Conservation (phyloP, 1,140 invertebrate genomes). For the Solenopsis fugax region DNA sequence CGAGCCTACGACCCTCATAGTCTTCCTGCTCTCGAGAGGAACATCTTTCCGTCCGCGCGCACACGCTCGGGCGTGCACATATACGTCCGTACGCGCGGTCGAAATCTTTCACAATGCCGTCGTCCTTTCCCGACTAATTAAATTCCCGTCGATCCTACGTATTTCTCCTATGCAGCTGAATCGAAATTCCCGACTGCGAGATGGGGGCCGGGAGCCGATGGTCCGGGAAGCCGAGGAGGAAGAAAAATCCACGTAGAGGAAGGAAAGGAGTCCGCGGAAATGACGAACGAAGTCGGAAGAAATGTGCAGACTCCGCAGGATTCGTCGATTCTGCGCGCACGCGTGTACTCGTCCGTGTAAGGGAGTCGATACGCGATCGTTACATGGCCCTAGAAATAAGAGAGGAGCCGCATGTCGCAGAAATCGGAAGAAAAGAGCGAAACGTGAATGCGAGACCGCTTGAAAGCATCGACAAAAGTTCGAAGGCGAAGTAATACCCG, state of each 20-base stretch:
- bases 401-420: neutral
- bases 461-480: slow-evolving; percentile 44
- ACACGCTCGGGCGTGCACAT: neutral
- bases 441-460: slow-evolving; percentile 32
- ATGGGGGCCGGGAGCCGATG: neutral
- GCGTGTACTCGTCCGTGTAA: slow-evolving; percentile 16
- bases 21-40: slow-evolving; percentile 20
- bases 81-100: neutral
- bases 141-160: slow-evolving; percentile 75
- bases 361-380: slow-evolving; percentile 52
- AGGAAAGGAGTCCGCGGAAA: slow-evolving; percentile 37
- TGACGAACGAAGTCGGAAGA: slow-evolving; percentile 47
- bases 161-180: slow-evolving; percentile 66
- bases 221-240: neutral
- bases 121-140: slow-evolving; percentile 68
- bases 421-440: slow-evolving; percentile 9
- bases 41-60: slow-evolving; percentile 22
- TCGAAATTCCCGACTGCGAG: slow-evolving; percentile 67
- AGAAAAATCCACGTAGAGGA: slow-evolving; percentile 52
- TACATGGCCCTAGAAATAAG: slow-evolving; percentile 22
- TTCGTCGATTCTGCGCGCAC: slow-evolving; percentile 39
- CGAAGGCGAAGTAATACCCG: slow-evolving; percentile 76
- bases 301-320: slow-evolving; percentile 42
- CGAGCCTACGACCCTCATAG: slow-evolving; percentile 21
- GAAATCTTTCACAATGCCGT: slow-evolving; percentile 57